These are phyloP conservation scores for Drosophila monieri DNA, from an alignment of 2,888 invertebrate genomes.

Conservation along the genomic window DNA sequence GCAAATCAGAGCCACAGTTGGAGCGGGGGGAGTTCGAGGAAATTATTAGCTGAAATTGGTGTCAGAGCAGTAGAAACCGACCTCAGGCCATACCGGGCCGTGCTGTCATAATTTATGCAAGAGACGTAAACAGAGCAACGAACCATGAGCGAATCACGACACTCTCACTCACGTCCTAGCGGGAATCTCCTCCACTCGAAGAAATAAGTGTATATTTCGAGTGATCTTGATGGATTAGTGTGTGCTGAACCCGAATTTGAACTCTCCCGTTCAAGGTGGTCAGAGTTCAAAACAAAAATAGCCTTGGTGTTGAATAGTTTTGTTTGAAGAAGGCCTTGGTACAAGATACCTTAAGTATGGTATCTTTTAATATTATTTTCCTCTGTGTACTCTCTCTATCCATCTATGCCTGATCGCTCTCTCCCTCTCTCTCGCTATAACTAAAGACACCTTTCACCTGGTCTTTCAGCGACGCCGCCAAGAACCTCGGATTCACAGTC, in stretches of 20 bases:
- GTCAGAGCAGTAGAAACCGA: conserved; percentile 68
- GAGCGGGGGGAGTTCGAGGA: conserved; percentile 62
- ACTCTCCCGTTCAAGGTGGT: background rate
- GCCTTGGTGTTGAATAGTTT: background rate
- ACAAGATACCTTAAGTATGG: background rate
- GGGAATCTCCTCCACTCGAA: conserved; percentile 7
- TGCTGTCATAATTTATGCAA: conserved; percentile 72
- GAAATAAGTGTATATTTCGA: background rate
- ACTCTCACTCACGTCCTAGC: conserved; percentile 73
- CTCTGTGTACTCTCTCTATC: conserved; percentile 11
- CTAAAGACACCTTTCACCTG: conserved; percentile 59
- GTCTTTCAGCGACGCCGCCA: conserved; percentile 82
- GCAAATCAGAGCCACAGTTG: conserved; percentile 58
- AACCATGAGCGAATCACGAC: conserved; percentile 55
- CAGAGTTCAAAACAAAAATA: background rate
- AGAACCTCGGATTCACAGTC: conserved; percentile 94
- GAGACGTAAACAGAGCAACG: conserved; percentile 71
- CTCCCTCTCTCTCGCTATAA: conserved; percentile 28
- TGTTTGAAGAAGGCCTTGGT: background rate
- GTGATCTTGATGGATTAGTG: too few relatives aligned
- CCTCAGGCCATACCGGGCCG: conserved; percentile 39
- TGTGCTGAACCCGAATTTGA: too few relatives aligned
- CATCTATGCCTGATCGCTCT: conserved; percentile 13
- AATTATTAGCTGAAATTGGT: conserved; percentile 77
- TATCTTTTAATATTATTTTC: background rate